These are phyloP conservation scores for Caenorhabditis zanzibari DNA, from an alignment of 2,888 invertebrate species.

Conservation along the genomic window DNA sequence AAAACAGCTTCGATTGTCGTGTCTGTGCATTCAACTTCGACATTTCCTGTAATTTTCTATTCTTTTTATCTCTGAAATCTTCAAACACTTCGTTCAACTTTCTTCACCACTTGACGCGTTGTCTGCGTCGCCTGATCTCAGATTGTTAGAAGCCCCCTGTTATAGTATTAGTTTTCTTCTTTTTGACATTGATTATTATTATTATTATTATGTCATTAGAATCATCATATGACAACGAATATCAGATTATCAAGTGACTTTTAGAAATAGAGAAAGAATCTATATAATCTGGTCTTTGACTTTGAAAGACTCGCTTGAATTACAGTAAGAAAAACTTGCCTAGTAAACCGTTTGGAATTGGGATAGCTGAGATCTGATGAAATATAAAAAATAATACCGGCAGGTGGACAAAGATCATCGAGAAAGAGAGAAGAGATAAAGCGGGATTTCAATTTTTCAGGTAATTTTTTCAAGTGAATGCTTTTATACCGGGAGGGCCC, in stretches of 20 bases:
- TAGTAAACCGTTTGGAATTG: conserved; percentile 64
- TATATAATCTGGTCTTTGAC: not conserved
- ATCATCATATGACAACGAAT: conserved; percentile 27
- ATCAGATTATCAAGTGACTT: conserved; percentile 14
- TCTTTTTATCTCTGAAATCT: conserved; percentile 31
- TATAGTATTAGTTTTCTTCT: not conserved
- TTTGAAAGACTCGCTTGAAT: not conserved
- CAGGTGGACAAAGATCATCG: conserved; percentile 14
- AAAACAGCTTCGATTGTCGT: conserved; percentile 82
- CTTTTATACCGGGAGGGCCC: conserved; percentile 33
- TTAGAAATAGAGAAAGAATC: conserved; percentile 1
- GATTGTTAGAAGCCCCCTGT: not conserved
- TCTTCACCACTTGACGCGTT: conserved; percentile 30
- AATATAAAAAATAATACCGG: conserved; percentile 1
- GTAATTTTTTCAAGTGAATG: conserved; percentile 13
- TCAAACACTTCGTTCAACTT: conserved; percentile 36
- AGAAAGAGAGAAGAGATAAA: not conserved
- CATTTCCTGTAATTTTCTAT: conserved; percentile 76
- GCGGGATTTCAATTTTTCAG: conserved; percentile 6
- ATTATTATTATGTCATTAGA: not conserved
- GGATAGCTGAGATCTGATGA: conserved; percentile 40
- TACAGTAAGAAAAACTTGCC: conserved; percentile 36
- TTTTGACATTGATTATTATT: conserved; percentile 47
- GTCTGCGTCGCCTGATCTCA: conserved; percentile 30
- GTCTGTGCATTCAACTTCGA: conserved; percentile 83